Evolutionary conservation across 2,888 invertebrate species (phyloP).

Genomic region (Ernsta delagoae): DNA sequence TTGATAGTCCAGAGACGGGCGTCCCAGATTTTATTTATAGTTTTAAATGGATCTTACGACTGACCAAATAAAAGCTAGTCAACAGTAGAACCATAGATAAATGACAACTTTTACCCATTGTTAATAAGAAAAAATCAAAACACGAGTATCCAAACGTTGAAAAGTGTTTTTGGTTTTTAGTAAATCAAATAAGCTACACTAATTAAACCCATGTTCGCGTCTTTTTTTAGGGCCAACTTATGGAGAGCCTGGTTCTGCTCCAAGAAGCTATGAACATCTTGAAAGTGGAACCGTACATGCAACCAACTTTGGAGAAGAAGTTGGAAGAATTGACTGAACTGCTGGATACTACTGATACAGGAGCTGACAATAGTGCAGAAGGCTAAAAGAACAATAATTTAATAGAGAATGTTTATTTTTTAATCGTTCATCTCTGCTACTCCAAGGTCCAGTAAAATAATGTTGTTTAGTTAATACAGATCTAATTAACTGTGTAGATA

Average conservation of each 20-base stretch:
- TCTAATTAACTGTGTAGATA: too few species aligned
- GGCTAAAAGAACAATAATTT: neutral
- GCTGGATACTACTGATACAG: constrained; percentile 56
- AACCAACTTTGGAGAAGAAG: constrained; percentile 75
- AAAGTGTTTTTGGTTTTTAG: too few species aligned
- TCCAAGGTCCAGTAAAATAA: too few species aligned
- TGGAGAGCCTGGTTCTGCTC: constrained; percentile 82
- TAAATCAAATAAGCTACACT: neutral
- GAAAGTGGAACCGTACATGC: constrained; percentile 85
- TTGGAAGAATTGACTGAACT: constrained; percentile 69
- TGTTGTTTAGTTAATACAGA: too few species aligned
- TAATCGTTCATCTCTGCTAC: too few species aligned
- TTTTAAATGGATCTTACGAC: constrained; percentile 29
- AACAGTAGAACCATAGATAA: neutral
- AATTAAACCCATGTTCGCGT: neutral
- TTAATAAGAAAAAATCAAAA: neutral
- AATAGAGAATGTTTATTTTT: too few species aligned
- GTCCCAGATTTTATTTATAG: constrained; percentile 45
- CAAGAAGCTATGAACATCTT: constrained; percentile 86
- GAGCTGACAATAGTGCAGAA: neutral
- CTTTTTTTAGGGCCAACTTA: constrained; percentile 78
- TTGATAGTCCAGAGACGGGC: constrained; percentile 37
- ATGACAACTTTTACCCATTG: too few species aligned
- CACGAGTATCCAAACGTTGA: too few species aligned
- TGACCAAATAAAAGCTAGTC: constrained; percentile 23